These are phyloP conservation scores for Crocodylus rhombifer DNA, from an alignment of 2,797 vertebrate genomes.

Conservation along the genomic window DNA sequence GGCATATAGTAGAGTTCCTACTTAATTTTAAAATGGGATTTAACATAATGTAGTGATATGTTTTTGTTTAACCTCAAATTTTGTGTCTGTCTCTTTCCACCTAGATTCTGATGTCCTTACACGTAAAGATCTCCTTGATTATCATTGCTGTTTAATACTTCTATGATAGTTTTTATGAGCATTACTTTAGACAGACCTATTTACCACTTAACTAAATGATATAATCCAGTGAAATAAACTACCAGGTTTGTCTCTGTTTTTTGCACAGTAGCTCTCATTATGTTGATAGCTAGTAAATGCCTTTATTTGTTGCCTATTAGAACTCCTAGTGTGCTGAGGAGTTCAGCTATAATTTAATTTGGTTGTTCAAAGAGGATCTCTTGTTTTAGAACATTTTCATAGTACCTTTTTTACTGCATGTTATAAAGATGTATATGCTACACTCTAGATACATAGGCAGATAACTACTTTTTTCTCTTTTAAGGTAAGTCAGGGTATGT, in stretches of 20 bases:
- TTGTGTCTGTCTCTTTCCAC: slow-evolving; percentile 43
- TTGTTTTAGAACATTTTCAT: slow-evolving; percentile 75
- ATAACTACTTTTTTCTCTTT: slow-evolving; percentile 24
- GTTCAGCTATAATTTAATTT: slow-evolving; percentile 82
- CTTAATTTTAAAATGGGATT: slow-evolving; percentile 49
- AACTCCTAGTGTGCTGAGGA: slow-evolving; percentile 74
- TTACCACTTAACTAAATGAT: slow-evolving; percentile 76
- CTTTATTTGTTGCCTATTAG: slow-evolving; percentile 82
- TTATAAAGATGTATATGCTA: slow-evolving; percentile 69
- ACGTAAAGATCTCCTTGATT: slow-evolving; percentile 52
- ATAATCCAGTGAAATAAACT: slow-evolving; percentile 74
- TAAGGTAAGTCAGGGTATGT: slow-evolving; percentile 47
- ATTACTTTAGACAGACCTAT: slow-evolving; percentile 69
- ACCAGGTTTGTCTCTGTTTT: slow-evolving; percentile 74
- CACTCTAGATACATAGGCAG: slow-evolving; percentile 44
- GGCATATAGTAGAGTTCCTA: slow-evolving; percentile 35
- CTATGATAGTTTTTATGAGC: slow-evolving; percentile 56
- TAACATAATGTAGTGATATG: slow-evolving; percentile 56
- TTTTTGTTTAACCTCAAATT: slow-evolving; percentile 65
- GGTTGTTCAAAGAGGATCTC: slow-evolving; percentile 75
- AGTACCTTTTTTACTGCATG: slow-evolving; percentile 41
- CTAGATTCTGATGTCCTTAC: slow-evolving; percentile 51
- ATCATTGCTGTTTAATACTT: slow-evolving; percentile 69
- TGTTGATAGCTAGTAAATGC: slow-evolving; percentile 73
- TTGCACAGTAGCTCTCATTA: slow-evolving; percentile 75